Evolutionary conservation across 2,113 vertebrate species (phyloP), one percentile per base, ranked within the genome.

Genomic region (Leucopsar rothschildi): DNA sequence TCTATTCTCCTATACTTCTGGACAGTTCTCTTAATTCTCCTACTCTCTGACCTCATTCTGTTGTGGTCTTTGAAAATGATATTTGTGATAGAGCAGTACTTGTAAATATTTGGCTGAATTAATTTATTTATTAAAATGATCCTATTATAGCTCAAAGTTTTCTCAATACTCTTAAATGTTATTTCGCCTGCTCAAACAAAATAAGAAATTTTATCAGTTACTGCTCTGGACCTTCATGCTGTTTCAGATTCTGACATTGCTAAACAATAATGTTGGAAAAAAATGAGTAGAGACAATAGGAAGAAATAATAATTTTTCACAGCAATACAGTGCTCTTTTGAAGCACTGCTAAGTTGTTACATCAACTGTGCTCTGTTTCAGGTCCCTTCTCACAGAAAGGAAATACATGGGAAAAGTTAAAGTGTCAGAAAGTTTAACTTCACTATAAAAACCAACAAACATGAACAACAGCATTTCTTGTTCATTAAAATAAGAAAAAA

Each of bases 101-200:
- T 59, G 44, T 28, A 95, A 95, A 82, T 80, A 73, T 71, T 18
- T 73, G 24, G 10, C 42, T 61, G 21, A 71, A 47, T 86, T n/a
- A 15, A 88, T 84, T 45, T 15, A 22, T 80, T 57, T 83, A 73
- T 94, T 95, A 94, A 95, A 91, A 96, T 78, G 40, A 92, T 40
- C 5, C 44, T 10, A 21, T 91, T 92, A 83, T 31, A 73, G 35
- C 35, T 88, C 31, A 76, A 22, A 61, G 5, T n/a, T 93, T 82
- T 95, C 33, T 52, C 57, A 86, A 27, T 63, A 44, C 11, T 92
- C 5, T 66, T 31, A 42, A 60, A 35, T 73, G 44, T 22, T 69
- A 44, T n/a, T 45, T 87, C 49, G 82, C 10, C 31, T 65, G 27
- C 66, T 81, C 45, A 55, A 92, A 42, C 23, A 78, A 27, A 87